Evolutionary conservation across 1,140 invertebrate species (phyloP).

Genomic region (Samia ricini): DNA sequence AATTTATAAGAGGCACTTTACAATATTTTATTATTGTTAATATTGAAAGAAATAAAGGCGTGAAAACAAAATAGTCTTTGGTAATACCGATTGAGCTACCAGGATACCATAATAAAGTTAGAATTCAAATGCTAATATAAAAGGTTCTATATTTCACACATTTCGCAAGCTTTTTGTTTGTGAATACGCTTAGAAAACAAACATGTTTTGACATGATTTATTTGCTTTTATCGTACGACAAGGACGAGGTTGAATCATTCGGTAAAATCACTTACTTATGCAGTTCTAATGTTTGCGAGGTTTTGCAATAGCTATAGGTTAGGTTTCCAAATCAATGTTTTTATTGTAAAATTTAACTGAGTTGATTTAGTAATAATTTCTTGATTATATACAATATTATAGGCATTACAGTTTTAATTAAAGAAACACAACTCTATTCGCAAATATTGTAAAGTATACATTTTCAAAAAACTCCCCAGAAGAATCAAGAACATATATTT

Average conservation of each 20-base stretch:
- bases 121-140: background rate
- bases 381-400: too few species aligned
- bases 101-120: background rate
- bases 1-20: too few species aligned
- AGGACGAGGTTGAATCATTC: background rate
- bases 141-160: background rate
- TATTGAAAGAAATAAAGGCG: too few species aligned
- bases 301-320: background rate
- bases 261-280: background rate
- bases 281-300: background rate
- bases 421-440: too few species aligned
- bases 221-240: background rate
- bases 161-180: background rate
- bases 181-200: background rate
- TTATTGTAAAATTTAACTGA: background rate
- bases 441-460: too few species aligned
- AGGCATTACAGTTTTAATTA: too few species aligned
- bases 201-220: background rate
- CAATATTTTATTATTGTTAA: too few species aligned
- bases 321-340: background rate
- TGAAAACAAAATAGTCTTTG: too few species aligned
- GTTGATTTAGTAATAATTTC: background rate
- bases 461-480: too few species aligned
- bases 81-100: background rate
- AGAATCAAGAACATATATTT: too few species aligned